Conservation (phyloP, 2,113 vertebrate species). For the Psephotus haematonotus region DNA sequence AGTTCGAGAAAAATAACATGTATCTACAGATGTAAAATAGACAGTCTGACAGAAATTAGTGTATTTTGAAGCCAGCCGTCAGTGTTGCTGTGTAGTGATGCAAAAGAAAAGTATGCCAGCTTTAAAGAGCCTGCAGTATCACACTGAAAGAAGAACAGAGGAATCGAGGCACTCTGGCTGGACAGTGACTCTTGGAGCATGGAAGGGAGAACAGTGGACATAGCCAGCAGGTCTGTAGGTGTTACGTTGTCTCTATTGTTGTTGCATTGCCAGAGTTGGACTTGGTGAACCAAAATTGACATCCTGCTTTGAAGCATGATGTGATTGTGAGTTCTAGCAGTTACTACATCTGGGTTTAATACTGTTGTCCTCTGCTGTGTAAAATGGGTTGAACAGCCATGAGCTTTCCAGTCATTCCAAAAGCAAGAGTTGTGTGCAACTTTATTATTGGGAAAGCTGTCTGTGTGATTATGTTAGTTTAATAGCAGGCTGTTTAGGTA, state of each 20-base stretch:
- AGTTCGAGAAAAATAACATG: slow-evolving; percentile 6
- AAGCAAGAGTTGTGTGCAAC: not conserved
- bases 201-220: not conserved
- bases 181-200: not conserved
- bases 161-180: not conserved
- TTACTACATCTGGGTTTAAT: not conserved
- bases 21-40: slow-evolving; percentile 17
- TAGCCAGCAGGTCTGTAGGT: not conserved
- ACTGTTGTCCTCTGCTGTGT: not conserved
- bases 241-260: not conserved
- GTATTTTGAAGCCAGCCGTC: not conserved
- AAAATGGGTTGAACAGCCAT: not conserved
- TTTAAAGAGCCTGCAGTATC: not conserved
- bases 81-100: not conserved
- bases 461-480: slow-evolving; percentile 23
- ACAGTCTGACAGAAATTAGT: not conserved
- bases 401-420: not conserved
- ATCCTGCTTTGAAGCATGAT: not conserved
- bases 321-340: not conserved
- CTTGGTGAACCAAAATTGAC: not conserved
- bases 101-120: not conserved
- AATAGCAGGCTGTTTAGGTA: slow-evolving; percentile 43
- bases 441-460: not conserved
- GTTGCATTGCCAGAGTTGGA: not conserved
- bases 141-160: not conserved